Evolutionary conservation across 2,797 vertebrate genomes (phyloP).

Genomic region (Amblyopsis hoosieri): DNA sequence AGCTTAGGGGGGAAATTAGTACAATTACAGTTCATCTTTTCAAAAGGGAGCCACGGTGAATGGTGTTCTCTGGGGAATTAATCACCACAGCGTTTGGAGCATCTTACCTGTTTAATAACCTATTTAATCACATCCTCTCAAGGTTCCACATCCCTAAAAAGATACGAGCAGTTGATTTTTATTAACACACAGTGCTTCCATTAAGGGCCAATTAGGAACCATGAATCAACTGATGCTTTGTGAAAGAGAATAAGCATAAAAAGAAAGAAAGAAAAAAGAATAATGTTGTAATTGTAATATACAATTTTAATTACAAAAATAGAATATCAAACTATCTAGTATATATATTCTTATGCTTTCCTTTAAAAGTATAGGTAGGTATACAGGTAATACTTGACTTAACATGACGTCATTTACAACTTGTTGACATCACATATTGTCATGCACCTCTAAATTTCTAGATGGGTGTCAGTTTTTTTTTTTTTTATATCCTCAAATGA

Average conservation of each 20-base stretch:
- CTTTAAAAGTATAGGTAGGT: too few relatives aligned
- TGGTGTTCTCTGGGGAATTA: constrained; percentile 55
- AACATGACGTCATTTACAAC: constrained; percentile 2
- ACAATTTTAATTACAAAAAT: too few relatives aligned
- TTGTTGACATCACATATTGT: not conserved
- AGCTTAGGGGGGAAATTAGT: constrained; percentile 42
- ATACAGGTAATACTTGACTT: not conserved
- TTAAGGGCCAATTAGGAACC: constrained; percentile 71
- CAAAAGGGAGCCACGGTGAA: constrained; percentile 46
- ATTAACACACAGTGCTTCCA: constrained; percentile 70
- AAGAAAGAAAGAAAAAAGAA: too few relatives aligned
- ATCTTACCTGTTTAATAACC: constrained; percentile 77
- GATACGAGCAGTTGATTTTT: constrained; percentile 63
- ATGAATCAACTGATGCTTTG: constrained; percentile 48
- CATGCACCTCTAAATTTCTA: constrained; percentile 18
- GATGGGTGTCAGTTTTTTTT: constrained; percentile 20
- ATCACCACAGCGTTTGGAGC: constrained; percentile 57
- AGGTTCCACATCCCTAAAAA: constrained; percentile 70
- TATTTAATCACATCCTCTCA: constrained; percentile 71
- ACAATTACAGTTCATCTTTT: constrained; percentile 56
- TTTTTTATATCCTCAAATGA: constrained; percentile 51
- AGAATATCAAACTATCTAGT: too few relatives aligned
- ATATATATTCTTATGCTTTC: too few relatives aligned
- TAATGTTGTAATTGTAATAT: not conserved
- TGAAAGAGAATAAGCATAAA: not conserved